Conservation (phyloP, 2,888 invertebrate species). For the Acleris sparsana region DNA sequence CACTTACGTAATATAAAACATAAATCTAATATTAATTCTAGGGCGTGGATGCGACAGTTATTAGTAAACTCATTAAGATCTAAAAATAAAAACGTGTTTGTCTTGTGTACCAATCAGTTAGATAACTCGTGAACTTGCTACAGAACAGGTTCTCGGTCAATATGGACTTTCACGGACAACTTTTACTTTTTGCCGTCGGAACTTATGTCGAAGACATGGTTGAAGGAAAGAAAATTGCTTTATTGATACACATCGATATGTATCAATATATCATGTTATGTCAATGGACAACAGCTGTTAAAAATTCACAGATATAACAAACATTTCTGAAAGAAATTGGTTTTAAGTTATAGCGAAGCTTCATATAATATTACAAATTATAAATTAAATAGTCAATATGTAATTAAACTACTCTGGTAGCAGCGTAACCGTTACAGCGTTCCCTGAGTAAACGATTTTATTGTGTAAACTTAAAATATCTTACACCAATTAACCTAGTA, state of each 20-base stretch:
- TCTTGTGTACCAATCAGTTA: constrained; percentile 21
- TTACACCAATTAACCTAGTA: too few relatives aligned
- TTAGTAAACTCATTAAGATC: constrained; percentile 14
- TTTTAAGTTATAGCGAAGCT: too few relatives aligned
- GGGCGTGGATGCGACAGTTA: background rate
- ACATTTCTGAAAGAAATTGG: too few relatives aligned
- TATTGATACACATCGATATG: background rate
- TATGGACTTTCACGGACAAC: constrained; percentile 42
- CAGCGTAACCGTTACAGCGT: too few relatives aligned
- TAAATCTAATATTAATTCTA: background rate
- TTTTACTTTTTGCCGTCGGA: constrained; percentile 41
- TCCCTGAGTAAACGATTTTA: too few relatives aligned
- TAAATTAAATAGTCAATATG: too few relatives aligned
- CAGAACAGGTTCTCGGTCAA: constrained; percentile 31
- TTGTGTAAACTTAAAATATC: too few relatives aligned
- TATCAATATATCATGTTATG: background rate
- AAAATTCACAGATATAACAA: too few relatives aligned
- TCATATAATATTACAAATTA: too few relatives aligned
- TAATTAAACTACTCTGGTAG: too few relatives aligned
- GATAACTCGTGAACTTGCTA: constrained; percentile 40
- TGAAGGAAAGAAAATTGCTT: background rate
- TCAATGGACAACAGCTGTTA: too few relatives aligned
- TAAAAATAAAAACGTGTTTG: constrained; percentile 20
- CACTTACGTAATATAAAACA: too few relatives aligned
- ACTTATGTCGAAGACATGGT: constrained; percentile 7